Evolutionary conservation across 2,888 invertebrate genomes (phyloP).

Genomic region (Aporophyla nigra): DNA sequence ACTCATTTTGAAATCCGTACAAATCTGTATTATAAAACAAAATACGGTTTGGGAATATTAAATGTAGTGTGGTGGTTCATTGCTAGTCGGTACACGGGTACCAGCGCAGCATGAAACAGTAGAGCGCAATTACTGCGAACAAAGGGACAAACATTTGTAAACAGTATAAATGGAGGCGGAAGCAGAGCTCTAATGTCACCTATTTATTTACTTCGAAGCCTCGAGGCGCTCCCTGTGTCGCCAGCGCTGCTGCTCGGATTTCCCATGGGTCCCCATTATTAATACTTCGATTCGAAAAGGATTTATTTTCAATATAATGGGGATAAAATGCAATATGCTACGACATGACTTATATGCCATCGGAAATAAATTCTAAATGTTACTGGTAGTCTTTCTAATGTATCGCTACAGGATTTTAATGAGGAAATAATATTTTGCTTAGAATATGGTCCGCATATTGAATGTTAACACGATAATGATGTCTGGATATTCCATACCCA

Average conservation of each 20-base stretch:
- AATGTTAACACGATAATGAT: neutral
- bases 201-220: slow-evolving; percentile 61
- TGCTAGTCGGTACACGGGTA: slow-evolving; percentile 35
- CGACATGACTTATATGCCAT: slow-evolving; percentile 13
- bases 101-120: slow-evolving; percentile 41
- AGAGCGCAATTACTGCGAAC: slow-evolving; percentile 60
- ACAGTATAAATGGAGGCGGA: slow-evolving; percentile 60
- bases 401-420: neutral
- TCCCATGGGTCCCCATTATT: slow-evolving; percentile 71
- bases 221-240: slow-evolving; percentile 34
- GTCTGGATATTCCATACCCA: neutral
- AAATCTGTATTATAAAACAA: slow-evolving; percentile 1
- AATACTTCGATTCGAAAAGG: slow-evolving; percentile 68
- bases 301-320: slow-evolving; percentile 70
- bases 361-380: slow-evolving; percentile 13
- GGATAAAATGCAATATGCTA: slow-evolving; percentile 36
- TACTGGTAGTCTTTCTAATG: neutral
- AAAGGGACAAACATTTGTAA: slow-evolving; percentile 60
- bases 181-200: slow-evolving; percentile 58
- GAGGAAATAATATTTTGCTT: neutral
- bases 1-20: slow-evolving; percentile 1
- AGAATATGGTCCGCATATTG: neutral
- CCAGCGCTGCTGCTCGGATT: slow-evolving; percentile 61
- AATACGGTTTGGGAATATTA: slow-evolving; percentile 4
- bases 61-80: slow-evolving; percentile 20